A percentile compares a stretch with the other conserved stretches of the same genome.
Evolutionary conservation across 2,113 vertebrate genomes (phyloP).

Genomic region (Meleagris gallopavo): DNA sequence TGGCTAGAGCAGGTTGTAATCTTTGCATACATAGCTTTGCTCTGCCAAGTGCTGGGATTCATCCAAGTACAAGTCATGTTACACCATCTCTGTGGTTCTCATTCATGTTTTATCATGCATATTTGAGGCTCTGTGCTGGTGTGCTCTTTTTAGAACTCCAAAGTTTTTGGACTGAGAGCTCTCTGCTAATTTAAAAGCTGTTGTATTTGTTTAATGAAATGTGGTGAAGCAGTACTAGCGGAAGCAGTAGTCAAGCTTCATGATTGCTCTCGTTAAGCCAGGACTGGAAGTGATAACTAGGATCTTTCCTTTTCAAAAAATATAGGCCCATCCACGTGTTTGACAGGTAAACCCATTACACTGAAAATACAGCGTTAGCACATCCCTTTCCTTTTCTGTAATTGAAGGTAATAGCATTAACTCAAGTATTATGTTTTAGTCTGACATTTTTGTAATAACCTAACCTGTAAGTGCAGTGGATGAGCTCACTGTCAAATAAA

Average conservation of each 20-base stretch:
- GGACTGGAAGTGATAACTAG: background rate
- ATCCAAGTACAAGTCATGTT: background rate
- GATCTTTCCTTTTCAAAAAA: background rate
- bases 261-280: background rate
- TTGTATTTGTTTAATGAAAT: background rate
- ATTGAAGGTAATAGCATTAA: background rate
- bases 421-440: background rate
- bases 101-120: accelerated
- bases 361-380: background rate
- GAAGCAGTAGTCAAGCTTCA: background rate
- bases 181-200: background rate
- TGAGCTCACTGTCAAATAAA: background rate
- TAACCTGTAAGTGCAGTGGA: background rate
- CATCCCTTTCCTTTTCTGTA: background rate
- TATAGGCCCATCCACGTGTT: accelerated
- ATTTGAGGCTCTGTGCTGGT: background rate
- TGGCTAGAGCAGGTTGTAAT: background rate
- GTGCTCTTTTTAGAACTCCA: background rate
- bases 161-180: background rate
- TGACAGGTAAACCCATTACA: background rate
- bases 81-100: background rate
- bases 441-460: background rate
- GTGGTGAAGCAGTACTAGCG: background rate
- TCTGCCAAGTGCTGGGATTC: background rate
- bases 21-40: background rate